phyloP scores from a whole-genome alignment of 2,113 vertebrate genomes.

The Saccopteryx bilineata region DNA sequence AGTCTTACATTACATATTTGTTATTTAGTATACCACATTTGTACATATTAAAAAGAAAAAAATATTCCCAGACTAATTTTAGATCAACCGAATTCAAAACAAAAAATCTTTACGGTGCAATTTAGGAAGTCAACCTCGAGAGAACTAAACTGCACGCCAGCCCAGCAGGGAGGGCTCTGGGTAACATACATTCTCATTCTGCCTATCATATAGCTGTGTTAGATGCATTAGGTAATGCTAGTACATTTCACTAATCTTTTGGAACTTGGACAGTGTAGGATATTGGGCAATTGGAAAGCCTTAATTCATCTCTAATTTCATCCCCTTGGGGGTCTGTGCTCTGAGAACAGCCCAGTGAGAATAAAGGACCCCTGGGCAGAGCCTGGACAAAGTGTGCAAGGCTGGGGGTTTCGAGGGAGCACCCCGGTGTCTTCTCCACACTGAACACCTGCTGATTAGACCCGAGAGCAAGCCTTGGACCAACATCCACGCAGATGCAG shows the following conservation, averaged over 20 bases:
- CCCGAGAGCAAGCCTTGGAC: neutral
- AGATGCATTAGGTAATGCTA: neutral
- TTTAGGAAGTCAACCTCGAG: neutral
- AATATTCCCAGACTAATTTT: slow-evolving; percentile 21
- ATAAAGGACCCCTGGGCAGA: neutral
- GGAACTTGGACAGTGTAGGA: neutral
- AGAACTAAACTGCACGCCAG: neutral
- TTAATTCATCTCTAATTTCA: neutral
- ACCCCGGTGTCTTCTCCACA: neutral
- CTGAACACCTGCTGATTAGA: neutral
- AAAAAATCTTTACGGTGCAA: neutral
- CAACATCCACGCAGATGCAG: neutral
- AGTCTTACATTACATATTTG: neutral
- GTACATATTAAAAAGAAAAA: slow-evolving; percentile 32
- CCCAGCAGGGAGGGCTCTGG: no score
- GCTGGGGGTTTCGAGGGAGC: neutral
- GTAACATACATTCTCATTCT: rapidly evolving
- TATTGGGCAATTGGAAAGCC: neutral
- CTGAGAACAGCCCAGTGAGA: neutral
- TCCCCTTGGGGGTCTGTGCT: neutral
- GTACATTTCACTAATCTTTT: neutral
- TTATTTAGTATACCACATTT: slow-evolving; percentile 17
- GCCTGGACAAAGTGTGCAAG: neutral
- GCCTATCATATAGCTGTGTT: neutral
- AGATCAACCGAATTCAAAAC: slow-evolving; percentile 33